phyloP scores from a whole-genome alignment of 2,888 invertebrate genomes.

The Cephalotes varians region DNA sequence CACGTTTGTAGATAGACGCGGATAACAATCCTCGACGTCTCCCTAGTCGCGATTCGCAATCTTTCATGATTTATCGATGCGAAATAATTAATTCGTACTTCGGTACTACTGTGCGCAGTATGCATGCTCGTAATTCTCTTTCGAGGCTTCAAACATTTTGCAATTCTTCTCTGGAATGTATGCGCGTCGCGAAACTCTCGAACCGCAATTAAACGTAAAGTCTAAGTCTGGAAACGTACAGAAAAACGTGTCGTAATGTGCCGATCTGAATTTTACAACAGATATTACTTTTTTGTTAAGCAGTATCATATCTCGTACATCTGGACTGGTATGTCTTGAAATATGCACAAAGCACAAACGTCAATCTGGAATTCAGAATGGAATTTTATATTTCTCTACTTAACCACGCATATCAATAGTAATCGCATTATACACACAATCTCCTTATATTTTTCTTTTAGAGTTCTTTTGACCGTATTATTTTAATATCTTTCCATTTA shows the following conservation, averaged over 20 bases:
- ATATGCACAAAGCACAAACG: slow-evolving; percentile 23
- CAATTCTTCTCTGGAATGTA: neutral
- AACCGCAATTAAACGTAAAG: slow-evolving; percentile 11
- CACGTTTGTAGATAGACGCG: neutral
- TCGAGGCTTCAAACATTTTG: neutral
- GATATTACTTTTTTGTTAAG: neutral
- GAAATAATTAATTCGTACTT: slow-evolving; percentile 14
- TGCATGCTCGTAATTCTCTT: neutral
- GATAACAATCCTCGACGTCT: slow-evolving; percentile 22
- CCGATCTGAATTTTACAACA: neutral
- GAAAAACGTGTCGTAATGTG: neutral
- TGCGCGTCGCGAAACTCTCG: neutral
- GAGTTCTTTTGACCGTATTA: neutral
- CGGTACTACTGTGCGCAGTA: no score
- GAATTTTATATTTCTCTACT: neutral
- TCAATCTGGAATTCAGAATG: slow-evolving; percentile 3
- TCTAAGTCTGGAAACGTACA: neutral
- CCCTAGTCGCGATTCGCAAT: neutral
- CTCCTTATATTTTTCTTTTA: neutral
- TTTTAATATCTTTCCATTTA: slow-evolving; percentile 30
- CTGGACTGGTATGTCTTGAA: slow-evolving; percentile 15
- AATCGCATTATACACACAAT: neutral
- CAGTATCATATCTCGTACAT: neutral
- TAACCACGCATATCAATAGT: neutral
- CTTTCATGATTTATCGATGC: slow-evolving; percentile 11